Conservation (phyloP, 2,888 invertebrate genomes). For the Lordiphosa fenestrarum region DNA sequence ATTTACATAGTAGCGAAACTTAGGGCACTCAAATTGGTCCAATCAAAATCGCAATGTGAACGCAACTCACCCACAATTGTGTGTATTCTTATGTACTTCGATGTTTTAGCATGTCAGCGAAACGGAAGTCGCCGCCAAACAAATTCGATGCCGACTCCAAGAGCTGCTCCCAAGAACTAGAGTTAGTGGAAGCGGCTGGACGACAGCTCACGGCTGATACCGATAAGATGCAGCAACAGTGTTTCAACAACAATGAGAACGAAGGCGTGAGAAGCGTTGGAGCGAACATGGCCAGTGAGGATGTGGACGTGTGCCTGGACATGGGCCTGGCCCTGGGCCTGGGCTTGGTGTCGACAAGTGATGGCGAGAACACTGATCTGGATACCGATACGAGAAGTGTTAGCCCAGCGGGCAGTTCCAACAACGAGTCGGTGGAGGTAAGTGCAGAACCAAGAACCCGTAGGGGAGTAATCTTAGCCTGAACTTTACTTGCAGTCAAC, state of each 20-base stretch:
- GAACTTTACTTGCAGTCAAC: conserved; percentile 18
- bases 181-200: conserved; percentile 4
- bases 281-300: conserved; percentile 1
- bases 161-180: conserved; percentile 20
- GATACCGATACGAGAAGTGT: conserved; percentile 27
- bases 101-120: conserved; percentile 93
- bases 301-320: conserved; percentile 4
- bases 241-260: conserved; percentile 29
- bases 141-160: conserved; percentile 87
- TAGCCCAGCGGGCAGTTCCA: conserved; percentile 21
- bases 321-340: conserved; percentile 6
- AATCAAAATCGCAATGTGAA: too few species aligned
- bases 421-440: conserved; percentile 33
- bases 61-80: too few species aligned
- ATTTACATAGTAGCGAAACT: too few species aligned
- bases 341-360: conserved; percentile 19
- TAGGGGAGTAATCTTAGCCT: neutral
- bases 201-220: neutral
- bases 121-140: conserved; percentile 97
- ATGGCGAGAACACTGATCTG: conserved; percentile 26
- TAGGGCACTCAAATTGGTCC: too few species aligned
- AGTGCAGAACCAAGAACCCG: neutral
- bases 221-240: conserved; percentile 36
- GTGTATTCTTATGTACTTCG: neutral
- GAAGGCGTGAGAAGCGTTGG: conserved; percentile 2